A percentile compares a stretch with the other conserved stretches of the same genome.
phyloP scores from a whole-genome alignment of 2,797 vertebrate species.

The Vespertilio murinus region DNA sequence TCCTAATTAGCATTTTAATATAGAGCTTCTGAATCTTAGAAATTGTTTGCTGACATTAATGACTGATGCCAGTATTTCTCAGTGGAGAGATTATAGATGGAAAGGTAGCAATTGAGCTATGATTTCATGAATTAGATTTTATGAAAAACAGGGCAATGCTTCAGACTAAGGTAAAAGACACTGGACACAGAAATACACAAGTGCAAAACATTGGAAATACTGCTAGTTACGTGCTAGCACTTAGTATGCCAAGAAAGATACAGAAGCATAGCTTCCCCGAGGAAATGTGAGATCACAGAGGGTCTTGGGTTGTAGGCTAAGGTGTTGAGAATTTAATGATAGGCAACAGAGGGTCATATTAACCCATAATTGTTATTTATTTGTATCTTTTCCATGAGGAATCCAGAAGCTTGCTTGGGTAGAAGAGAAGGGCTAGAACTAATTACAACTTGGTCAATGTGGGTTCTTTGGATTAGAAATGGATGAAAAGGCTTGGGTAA shows the following conservation, averaged over 20 bases:
- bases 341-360: not conserved
- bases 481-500: not conserved
- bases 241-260: not conserved
- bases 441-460: not conserved
- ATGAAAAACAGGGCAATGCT: not conserved
- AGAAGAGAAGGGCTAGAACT: not conserved
- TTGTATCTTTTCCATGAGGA: not conserved
- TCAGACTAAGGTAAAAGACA: not conserved
- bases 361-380: not conserved
- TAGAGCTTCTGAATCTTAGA: conserved; percentile 1
- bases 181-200: not conserved
- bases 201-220: not conserved
- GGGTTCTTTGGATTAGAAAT: not conserved
- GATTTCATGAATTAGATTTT: not conserved
- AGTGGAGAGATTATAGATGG: not conserved
- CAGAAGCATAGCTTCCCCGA: not conserved
- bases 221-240: not conserved
- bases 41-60: not conserved
- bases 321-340: not conserved
- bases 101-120: not conserved
- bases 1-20: not conserved
- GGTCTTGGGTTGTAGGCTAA: not conserved
- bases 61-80: not conserved
- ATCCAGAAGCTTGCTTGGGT: not conserved
- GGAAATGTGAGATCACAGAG: not conserved